Evolutionary conservation across 1,140 invertebrate genomes (phyloP).

Genomic region (Tetragonula clypearis): DNA sequence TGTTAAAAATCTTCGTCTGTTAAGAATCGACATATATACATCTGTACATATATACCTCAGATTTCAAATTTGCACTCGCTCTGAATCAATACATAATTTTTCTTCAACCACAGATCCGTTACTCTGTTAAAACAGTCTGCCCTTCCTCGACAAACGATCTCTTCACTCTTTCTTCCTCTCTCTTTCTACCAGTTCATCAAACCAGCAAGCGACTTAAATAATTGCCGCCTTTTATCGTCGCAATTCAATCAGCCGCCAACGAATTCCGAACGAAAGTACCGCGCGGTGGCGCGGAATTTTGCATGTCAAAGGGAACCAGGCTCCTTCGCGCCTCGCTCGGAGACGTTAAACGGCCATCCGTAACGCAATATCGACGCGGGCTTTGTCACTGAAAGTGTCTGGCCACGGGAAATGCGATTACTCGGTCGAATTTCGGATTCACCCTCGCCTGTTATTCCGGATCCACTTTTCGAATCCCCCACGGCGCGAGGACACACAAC

Average conservation of each 20-base stretch:
- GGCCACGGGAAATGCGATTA: constrained; percentile 76
- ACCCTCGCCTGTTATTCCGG: constrained; percentile 78
- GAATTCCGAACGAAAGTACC: background rate
- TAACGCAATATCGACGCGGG: constrained; percentile 42
- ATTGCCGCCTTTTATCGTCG: background rate
- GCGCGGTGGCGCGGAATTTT: constrained; percentile 7
- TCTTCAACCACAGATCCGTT: background rate
- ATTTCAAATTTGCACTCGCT: background rate
- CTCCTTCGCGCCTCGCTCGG: background rate
- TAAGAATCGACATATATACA: too few species aligned
- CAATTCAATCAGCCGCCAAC: background rate
- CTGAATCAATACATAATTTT: background rate
- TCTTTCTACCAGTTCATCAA: background rate
- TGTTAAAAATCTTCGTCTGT: too few species aligned
- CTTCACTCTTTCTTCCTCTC: background rate
- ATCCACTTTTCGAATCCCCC: constrained; percentile 76
- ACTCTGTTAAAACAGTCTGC: background rate
- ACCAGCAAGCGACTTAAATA: background rate
- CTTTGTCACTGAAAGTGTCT: constrained; percentile 59
- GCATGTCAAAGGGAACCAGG: constrained; percentile 7
- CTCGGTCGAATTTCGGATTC: constrained; percentile 76
- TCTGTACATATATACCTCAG: background rate
- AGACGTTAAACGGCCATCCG: constrained; percentile 38
- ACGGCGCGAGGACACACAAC: constrained; percentile 71
- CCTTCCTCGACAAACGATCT: background rate